Evolutionary conservation across 2,888 invertebrate species (phyloP).

Genomic region (Gymnocheta viridis): DNA sequence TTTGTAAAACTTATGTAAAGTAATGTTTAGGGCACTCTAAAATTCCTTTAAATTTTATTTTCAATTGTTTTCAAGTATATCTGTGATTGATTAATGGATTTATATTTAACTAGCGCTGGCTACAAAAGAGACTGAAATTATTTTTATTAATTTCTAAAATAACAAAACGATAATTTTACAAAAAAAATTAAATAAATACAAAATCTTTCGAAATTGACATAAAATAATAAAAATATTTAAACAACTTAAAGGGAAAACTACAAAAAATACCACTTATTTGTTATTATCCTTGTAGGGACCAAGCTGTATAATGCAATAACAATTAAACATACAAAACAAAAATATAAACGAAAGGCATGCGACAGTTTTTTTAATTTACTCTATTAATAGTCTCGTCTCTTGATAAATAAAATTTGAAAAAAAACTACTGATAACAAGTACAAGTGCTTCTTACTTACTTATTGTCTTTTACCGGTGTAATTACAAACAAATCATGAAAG

Average conservation of each 20-base stretch:
- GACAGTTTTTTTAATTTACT: conserved; percentile 51
- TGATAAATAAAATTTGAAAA: conserved; percentile 41
- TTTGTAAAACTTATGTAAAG: neutral
- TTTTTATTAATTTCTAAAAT: neutral
- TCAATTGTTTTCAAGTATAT: neutral
- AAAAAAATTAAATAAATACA: neutral
- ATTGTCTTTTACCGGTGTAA: conserved; percentile 18
- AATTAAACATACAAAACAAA: conserved; percentile 39
- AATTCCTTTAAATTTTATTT: neutral
- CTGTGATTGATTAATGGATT: conserved; percentile 14
- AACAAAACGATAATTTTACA: conserved; percentile 16
- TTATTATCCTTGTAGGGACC: conserved; percentile 13
- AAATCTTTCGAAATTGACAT: conserved; percentile 41
- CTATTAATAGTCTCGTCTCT: conserved; percentile 43
- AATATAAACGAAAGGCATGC: conserved; percentile 44
- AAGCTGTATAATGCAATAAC: conserved; percentile 16
- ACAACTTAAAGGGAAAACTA: neutral
- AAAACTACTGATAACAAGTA: conserved; percentile 51
- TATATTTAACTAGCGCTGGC: conserved; percentile 6
- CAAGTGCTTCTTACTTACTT: conserved; percentile 54
- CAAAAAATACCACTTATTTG: conserved; percentile 9
- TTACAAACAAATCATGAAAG: conserved; percentile 62
- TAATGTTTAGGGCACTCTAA: no score
- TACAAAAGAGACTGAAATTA: neutral
- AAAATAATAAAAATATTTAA: conserved; percentile 64